phyloP scores from a whole-genome alignment of 2,888 invertebrate species.

The Sminthurides aquaticus region DNA sequence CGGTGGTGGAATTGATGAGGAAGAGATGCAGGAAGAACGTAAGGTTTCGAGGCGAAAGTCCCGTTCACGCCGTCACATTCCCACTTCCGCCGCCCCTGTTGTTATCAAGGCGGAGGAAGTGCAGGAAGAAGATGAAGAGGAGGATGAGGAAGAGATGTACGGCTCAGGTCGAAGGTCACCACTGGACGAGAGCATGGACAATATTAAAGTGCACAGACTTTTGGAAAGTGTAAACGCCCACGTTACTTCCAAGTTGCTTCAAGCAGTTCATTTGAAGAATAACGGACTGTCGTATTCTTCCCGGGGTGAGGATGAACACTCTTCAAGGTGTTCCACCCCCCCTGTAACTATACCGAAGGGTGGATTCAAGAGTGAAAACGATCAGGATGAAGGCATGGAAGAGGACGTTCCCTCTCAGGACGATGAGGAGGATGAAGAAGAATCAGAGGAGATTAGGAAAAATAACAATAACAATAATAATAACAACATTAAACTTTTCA shows the following conservation, averaged over 20 bases:
- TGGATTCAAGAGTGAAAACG: constrained; percentile 28
- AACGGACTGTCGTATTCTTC: constrained; percentile 20
- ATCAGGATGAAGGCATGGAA: constrained; percentile 9
- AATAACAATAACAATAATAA: constrained; percentile 42
- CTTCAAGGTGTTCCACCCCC: constrained; percentile 26
- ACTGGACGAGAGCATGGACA: constrained; percentile 22
- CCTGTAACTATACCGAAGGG: constrained; percentile 25
- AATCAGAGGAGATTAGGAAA: constrained; percentile 24
- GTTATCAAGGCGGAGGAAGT: too few relatives aligned
- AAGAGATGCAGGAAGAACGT: too few relatives aligned
- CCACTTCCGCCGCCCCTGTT: constrained; percentile 26
- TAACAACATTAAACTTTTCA: constrained; percentile 28
- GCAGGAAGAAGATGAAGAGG: constrained; percentile 44
- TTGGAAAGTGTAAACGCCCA: constrained; percentile 67
- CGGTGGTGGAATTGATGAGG: constrained; percentile 24
- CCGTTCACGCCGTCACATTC: constrained; percentile 1
- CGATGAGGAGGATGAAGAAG: constrained; percentile 25
- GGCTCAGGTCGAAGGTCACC: constrained; percentile 46
- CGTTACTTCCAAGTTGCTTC: constrained; percentile 65
- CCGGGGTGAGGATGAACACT: constrained; percentile 28
- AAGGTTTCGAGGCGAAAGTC: constrained; percentile 15
- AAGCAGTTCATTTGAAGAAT: constrained; percentile 59
- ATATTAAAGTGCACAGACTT: constrained; percentile 59
- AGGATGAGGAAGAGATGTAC: constrained; percentile 29
- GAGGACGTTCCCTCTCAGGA: constrained; percentile 19